These are phyloP conservation scores for Columba janthina DNA, from an alignment of 2,113 vertebrate species.

Conservation along the genomic window DNA sequence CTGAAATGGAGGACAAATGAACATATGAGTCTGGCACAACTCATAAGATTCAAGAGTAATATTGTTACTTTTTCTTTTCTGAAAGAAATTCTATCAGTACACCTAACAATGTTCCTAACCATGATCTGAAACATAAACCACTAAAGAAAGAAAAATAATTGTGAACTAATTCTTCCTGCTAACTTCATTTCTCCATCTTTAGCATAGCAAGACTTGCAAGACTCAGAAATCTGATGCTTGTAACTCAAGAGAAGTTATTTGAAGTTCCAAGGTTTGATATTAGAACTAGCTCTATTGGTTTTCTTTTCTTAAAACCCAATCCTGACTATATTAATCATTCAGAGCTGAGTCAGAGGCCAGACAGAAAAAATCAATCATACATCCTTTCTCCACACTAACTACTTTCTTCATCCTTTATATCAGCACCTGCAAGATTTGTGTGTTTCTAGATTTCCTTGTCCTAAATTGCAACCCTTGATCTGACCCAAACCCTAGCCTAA, in stretches of 20 bases:
- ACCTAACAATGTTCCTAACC: background rate
- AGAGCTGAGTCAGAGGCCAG: background rate
- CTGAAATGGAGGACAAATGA: background rate
- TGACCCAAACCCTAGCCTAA: background rate
- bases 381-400: background rate
- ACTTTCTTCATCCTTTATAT: background rate
- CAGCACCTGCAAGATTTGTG: background rate
- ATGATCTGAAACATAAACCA: background rate
- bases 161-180: background rate
- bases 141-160: background rate
- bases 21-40: background rate
- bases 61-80: background rate
- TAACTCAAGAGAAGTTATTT: background rate
- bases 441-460: background rate
- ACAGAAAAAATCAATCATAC: background rate
- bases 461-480: background rate
- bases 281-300: background rate
- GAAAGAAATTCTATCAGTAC: background rate
- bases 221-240: background rate
- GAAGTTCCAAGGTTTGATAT: background rate
- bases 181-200: background rate
- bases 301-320: background rate
- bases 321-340: background rate
- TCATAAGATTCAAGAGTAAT: background rate
- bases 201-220: background rate